Evolutionary conservation across 2,113 vertebrate genomes (phyloP).

Genomic region (Verasper variegatus): DNA sequence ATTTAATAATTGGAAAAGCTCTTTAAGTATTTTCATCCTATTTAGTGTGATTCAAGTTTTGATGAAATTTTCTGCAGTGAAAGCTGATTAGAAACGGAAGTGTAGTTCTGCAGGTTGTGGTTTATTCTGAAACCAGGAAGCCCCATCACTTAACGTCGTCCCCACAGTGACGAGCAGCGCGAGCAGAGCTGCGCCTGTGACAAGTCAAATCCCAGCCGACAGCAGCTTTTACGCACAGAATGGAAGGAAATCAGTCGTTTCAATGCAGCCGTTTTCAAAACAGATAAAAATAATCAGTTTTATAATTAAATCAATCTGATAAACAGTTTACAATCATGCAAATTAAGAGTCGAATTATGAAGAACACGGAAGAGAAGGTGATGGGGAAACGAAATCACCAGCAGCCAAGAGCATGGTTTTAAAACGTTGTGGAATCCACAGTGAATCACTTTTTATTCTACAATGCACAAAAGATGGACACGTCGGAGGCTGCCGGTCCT

Average conservation of each 20-base stretch:
- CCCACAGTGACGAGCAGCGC: not conserved
- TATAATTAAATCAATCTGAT: not conserved
- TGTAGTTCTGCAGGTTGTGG: not conserved
- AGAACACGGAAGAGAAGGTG: conserved; percentile 2
- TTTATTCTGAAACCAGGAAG: conserved; percentile 63
- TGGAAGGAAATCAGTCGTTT: not conserved
- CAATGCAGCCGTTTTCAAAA: not conserved
- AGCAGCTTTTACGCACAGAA: conserved; percentile 3
- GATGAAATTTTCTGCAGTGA: not conserved
- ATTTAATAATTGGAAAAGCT: not conserved
- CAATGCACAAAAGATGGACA: conserved; percentile 68
- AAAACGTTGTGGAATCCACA: not conserved
- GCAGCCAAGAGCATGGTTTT: conserved; percentile 15
- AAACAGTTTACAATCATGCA: not conserved
- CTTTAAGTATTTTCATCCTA: not conserved
- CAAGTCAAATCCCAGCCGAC: conserved; percentile 5
- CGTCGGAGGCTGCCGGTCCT: conserved; percentile 63
- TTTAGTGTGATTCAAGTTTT: not conserved
- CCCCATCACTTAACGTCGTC: rapidly evolving
- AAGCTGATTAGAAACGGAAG: no score
- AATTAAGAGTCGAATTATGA: not conserved
- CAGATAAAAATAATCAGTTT: not conserved
- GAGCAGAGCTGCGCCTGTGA: conserved; percentile 9
- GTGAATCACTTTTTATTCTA: not conserved
- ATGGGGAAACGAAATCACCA: conserved; percentile 23